Conservation (phyloP, 2,113 vertebrate genomes). For the Chloropsis cyanopogon region DNA sequence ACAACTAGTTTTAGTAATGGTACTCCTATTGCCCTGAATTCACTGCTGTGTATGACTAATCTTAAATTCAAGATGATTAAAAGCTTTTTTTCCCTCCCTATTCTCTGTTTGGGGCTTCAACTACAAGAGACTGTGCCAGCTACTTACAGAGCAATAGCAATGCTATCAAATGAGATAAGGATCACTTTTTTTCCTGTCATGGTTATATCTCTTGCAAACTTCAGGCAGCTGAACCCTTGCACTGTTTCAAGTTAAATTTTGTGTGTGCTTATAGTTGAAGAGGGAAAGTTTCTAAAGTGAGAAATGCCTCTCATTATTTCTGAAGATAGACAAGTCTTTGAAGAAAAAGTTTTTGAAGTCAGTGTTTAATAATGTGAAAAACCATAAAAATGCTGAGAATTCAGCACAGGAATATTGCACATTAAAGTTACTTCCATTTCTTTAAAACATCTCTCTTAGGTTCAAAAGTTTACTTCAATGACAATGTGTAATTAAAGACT, state of each 20-base stretch:
- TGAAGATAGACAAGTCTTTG: slow-evolving; percentile 42
- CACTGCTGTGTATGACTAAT: background rate
- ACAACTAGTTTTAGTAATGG: background rate
- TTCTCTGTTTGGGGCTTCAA: background rate
- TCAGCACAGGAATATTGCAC: background rate
- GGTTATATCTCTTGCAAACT: background rate
- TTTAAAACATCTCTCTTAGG: background rate
- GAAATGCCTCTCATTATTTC: slow-evolving; percentile 21
- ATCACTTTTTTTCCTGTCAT: background rate
- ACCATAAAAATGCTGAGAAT: background rate
- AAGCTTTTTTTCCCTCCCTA: background rate
- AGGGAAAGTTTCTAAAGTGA: background rate
- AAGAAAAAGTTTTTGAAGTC: slow-evolving; percentile 42
- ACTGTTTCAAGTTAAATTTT: background rate
- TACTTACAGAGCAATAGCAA: background rate
- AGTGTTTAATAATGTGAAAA: slow-evolving; percentile 17
- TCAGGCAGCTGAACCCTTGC: background rate
- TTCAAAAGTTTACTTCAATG: slow-evolving; percentile 43
- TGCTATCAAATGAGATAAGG: background rate
- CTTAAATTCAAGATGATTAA: background rate
- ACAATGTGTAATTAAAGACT: slow-evolving; percentile 34
- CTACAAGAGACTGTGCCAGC: background rate
- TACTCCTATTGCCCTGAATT: background rate
- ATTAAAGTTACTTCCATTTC: background rate
- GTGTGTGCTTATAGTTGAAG: background rate